Evolutionary conservation across 1,140 invertebrate genomes (phyloP).

Genomic region (Zaprionus lachaisei): DNA sequence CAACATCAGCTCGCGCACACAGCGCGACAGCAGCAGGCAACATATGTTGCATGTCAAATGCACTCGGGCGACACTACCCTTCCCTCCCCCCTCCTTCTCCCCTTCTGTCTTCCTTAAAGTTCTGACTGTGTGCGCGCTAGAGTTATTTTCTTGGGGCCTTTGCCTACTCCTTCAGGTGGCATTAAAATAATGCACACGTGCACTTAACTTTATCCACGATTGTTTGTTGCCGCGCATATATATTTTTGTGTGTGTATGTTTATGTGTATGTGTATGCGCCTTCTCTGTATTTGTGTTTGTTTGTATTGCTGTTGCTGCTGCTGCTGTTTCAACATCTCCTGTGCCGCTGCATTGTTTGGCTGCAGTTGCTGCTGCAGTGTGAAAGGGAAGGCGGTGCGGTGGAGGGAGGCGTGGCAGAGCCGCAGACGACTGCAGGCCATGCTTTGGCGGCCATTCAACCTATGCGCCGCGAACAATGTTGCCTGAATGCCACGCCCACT

Average conservation of each 20-base stretch:
- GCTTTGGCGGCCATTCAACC: slow-evolving; percentile 73
- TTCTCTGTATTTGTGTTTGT: slow-evolving; percentile 52
- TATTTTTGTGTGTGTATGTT: slow-evolving; percentile 46
- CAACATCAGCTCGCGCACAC: slow-evolving; percentile 14
- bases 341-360: slow-evolving; percentile 52
- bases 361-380: slow-evolving; percentile 51
- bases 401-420: slow-evolving; percentile 24
- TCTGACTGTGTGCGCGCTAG: background rate
- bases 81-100: background rate
- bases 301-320: slow-evolving; percentile 26
- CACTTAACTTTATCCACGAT: slow-evolving; percentile 83
- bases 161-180: slow-evolving; percentile 76
- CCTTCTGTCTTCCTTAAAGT: slow-evolving; percentile 2
- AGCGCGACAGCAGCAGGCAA: slow-evolving; percentile 61
- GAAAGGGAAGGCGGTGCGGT: background rate
- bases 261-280: background rate
- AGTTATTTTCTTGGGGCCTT: slow-evolving; percentile 34
- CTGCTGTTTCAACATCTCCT: slow-evolving; percentile 44
- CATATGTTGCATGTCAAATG: slow-evolving; percentile 81
- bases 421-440: slow-evolving; percentile 46
- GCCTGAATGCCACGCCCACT: slow-evolving; percentile 52
- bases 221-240: slow-evolving; percentile 74
- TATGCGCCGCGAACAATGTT: slow-evolving; percentile 64
- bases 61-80: slow-evolving; percentile 27
- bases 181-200: slow-evolving; percentile 84